Evolutionary conservation across 2,797 vertebrate species (phyloP).

Genomic region (Gephyroberyx darwinii): DNA sequence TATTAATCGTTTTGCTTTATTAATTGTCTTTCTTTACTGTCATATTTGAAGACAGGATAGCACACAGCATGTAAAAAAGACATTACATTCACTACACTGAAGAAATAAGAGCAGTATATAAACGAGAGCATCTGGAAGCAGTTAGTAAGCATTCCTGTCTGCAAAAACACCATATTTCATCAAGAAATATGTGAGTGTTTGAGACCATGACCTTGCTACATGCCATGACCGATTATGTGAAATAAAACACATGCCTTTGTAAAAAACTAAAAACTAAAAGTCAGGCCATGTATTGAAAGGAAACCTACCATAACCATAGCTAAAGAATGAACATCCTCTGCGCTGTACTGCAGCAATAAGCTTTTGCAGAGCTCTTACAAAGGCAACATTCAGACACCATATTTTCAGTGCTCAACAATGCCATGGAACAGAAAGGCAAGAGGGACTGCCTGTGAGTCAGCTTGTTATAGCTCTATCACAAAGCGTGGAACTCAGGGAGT

Average conservation of each 20-base stretch:
- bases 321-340: conserved; percentile 17
- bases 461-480: conserved; percentile 62
- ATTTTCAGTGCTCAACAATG: conserved; percentile 43
- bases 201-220: conserved; percentile 61
- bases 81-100: conserved; percentile 26
- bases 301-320: conserved; percentile 30
- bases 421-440: conserved; percentile 42
- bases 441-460: conserved; percentile 54
- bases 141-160: conserved; percentile 74
- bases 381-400: conserved; percentile 36
- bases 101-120: conserved; percentile 37
- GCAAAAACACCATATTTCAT: conserved; percentile 67
- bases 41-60: conserved; percentile 18
- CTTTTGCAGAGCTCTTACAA: conserved; percentile 30
- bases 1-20: conserved; percentile 1
- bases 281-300: conserved; percentile 2
- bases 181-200: conserved; percentile 61
- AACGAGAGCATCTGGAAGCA: conserved; percentile 75
- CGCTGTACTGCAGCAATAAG: conserved; percentile 16
- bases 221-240: conserved; percentile 66
- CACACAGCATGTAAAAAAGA: conserved; percentile 30
- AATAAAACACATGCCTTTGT: conserved; percentile 66
- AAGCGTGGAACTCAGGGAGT: conserved; percentile 48
- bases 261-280: conserved; percentile 25
- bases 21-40: conserved; percentile 3